These are phyloP conservation scores for Oreochromis mossambicus DNA, from an alignment of 2,797 vertebrate genomes.

Conservation along the genomic window DNA sequence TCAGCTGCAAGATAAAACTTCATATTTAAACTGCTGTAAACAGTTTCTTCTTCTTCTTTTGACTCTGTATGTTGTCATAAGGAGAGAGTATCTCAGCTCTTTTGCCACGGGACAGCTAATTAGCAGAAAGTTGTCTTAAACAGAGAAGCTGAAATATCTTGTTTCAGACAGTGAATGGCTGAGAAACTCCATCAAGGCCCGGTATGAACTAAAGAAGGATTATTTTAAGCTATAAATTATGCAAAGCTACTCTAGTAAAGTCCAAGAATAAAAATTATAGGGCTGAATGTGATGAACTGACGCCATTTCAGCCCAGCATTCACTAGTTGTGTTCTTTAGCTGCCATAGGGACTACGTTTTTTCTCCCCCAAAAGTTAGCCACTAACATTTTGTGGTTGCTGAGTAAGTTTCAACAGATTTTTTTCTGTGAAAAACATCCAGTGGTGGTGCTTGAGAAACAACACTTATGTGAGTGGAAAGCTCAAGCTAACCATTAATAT, in stretches of 20 bases:
- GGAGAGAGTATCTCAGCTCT: not conserved
- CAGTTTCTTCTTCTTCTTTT: not conserved
- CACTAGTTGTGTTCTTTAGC: not conserved
- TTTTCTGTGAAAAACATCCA: not conserved
- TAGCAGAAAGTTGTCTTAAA: not conserved
- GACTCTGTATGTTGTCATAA: not conserved
- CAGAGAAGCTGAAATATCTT: not conserved
- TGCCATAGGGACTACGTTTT: not conserved
- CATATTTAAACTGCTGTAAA: not conserved
- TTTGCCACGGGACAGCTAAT: not conserved
- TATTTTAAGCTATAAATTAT: not conserved
- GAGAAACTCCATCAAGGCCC: not conserved
- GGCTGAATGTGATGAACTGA: not conserved
- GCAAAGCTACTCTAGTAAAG: not conserved
- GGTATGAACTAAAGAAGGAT: not conserved
- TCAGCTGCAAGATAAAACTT: not conserved
- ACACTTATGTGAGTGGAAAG: not conserved
- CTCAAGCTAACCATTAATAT: not conserved
- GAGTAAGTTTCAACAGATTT: not conserved
- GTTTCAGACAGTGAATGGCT: not conserved
- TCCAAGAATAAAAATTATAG: not conserved
- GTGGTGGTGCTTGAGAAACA: not conserved
- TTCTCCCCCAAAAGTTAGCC: not conserved
- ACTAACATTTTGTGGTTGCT: not conserved
- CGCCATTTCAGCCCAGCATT: rapidly evolving